Conservation (phyloP, 2,797 vertebrate genomes). For the Ceryle rudis region DNA sequence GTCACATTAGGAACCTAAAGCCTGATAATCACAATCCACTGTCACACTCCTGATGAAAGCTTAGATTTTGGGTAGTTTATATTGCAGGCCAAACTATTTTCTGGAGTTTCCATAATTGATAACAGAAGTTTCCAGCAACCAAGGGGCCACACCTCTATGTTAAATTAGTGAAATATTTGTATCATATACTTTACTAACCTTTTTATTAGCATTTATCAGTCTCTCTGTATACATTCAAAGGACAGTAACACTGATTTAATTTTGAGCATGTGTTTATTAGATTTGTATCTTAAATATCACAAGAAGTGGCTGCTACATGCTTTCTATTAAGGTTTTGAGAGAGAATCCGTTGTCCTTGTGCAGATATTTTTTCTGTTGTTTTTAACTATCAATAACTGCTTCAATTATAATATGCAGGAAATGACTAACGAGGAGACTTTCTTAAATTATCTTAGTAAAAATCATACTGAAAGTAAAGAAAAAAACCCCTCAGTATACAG, state of each 20-base stretch:
- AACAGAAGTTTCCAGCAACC: background rate
- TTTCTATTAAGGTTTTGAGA: conserved; percentile 28
- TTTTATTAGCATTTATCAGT: background rate
- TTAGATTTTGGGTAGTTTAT: background rate
- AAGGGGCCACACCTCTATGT: background rate
- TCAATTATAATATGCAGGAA: conserved; percentile 22
- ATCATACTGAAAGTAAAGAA: conserved; percentile 18
- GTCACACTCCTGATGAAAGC: background rate
- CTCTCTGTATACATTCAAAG: background rate
- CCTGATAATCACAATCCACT: background rate
- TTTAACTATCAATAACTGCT: conserved; percentile 22
- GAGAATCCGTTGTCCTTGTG: background rate
- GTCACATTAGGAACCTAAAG: background rate
- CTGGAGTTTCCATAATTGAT: background rate
- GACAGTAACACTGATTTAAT: background rate
- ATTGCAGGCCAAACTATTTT: background rate
- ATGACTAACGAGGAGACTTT: background rate
- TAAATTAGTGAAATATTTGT: background rate
- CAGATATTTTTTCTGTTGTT: background rate
- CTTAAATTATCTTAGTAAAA: conserved; percentile 14
- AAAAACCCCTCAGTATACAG: background rate
- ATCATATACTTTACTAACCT: background rate
- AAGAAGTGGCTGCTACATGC: background rate
- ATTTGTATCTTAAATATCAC: conserved; percentile 20
- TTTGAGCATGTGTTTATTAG: background rate